phyloP scores from a whole-genome alignment of 2,797 vertebrate species.

The Ciconia nigra region DNA sequence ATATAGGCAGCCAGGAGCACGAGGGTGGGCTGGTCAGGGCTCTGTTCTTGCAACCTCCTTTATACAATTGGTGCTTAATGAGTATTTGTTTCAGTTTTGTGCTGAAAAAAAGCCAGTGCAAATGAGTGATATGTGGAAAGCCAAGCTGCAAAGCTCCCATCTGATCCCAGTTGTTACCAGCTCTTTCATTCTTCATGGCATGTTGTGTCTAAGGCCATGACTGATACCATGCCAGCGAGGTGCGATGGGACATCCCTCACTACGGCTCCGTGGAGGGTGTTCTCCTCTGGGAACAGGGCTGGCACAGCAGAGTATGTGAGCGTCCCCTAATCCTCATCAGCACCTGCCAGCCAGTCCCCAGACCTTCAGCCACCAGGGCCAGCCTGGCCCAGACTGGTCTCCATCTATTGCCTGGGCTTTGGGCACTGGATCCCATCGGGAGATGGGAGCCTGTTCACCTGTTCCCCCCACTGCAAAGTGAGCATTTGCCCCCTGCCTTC shows the following conservation, averaged over 20 bases:
- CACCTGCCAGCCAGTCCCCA: background rate
- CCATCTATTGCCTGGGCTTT: background rate
- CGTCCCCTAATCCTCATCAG: background rate
- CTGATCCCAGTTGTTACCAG: background rate
- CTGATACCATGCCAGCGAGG: background rate
- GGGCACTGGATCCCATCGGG: background rate
- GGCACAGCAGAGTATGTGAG: background rate
- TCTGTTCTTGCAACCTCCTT: background rate
- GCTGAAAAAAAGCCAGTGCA: constrained; percentile 24
- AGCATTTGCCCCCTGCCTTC: background rate
- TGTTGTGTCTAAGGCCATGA: background rate
- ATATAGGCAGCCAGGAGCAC: background rate
- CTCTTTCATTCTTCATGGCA: background rate
- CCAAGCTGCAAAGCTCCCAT: background rate
- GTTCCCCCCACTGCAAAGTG: background rate
- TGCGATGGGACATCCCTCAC: fast-evolving
- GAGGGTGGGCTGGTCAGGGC: background rate
- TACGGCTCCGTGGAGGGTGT: background rate
- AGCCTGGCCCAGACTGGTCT: background rate
- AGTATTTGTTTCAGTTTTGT: constrained; percentile 29
- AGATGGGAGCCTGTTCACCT: background rate
- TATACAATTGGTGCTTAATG: background rate
- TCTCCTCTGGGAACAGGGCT: background rate
- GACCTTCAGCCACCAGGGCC: background rate
- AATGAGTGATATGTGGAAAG: background rate